Evolutionary conservation across 2,888 invertebrate species (phyloP).

Genomic region (Pantelozetes paolii): DNA sequence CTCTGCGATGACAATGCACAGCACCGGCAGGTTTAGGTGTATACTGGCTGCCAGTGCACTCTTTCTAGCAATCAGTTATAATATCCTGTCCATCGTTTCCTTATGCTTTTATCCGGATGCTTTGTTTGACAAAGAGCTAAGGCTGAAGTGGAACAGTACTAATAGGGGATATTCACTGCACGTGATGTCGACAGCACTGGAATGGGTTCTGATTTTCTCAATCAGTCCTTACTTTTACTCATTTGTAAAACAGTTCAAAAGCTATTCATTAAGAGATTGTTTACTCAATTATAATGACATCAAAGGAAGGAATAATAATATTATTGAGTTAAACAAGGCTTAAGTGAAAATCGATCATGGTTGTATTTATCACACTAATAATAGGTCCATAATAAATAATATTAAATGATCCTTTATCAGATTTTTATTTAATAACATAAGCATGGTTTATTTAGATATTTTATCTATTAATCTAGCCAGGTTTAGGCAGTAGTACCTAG

Average conservation of each 20-base stretch:
- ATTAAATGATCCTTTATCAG: too few species aligned
- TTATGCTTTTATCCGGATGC: not conserved
- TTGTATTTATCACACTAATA: too few species aligned
- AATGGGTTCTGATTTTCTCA: conserved; percentile 4
- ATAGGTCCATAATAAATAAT: too few species aligned
- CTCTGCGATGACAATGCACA: not conserved
- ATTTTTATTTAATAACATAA: too few species aligned
- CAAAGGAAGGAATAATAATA: too few species aligned
- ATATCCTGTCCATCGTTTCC: not conserved
- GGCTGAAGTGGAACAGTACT: conserved; percentile 27
- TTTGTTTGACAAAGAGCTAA: not conserved
- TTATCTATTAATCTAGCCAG: too few species aligned
- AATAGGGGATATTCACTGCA: not conserved
- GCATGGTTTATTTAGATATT: too few species aligned
- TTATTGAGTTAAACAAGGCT: too few species aligned
- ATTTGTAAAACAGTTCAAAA: conserved; percentile 2
- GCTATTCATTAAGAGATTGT: too few species aligned
- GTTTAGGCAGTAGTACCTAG: too few species aligned
- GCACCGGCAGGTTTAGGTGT: not conserved
- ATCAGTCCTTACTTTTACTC: not conserved
- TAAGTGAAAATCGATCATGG: too few species aligned
- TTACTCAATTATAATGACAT: too few species aligned
- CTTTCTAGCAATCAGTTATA: not conserved
- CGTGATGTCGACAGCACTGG: not conserved
- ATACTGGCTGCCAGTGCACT: not conserved